A percentile compares a stretch with the other conserved stretches of the same genome.
These are phyloP conservation scores for Eremobia ochroleuca DNA, from an alignment of 2,888 invertebrate species.

Conservation along the genomic window DNA sequence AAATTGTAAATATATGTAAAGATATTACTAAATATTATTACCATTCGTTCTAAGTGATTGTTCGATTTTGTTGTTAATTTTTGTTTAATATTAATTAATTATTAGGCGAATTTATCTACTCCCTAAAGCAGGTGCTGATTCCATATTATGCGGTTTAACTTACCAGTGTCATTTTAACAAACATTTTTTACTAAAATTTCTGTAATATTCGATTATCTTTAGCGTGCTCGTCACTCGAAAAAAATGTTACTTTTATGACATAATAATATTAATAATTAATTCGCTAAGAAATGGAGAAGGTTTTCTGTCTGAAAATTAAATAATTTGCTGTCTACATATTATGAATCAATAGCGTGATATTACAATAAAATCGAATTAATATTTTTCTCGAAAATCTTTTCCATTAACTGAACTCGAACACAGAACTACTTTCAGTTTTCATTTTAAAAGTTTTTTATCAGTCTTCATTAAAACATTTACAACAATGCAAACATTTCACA, in stretches of 20 bases:
- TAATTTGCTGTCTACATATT: neutral
- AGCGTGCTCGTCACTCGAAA: conserved; percentile 21
- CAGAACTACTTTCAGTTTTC: conserved; percentile 15
- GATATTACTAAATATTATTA: conserved; percentile 91
- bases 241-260: neutral
- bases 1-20: conserved; percentile 90
- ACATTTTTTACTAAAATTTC: conserved; percentile 2
- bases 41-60: conserved; percentile 90
- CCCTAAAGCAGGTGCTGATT: conserved; percentile 66
- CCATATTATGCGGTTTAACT: conserved; percentile 52
- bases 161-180: conserved; percentile 63
- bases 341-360: neutral
- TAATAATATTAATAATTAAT: neutral
- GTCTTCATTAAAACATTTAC: neutral
- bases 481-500: conserved; percentile 22
- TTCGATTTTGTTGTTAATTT: conserved; percentile 90
- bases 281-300: neutral
- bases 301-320: neutral
- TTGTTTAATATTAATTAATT: conserved; percentile 86
- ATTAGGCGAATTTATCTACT: conserved; percentile 67
- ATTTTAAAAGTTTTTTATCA: neutral
- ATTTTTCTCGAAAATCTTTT: neutral
- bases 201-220: conserved; percentile 4
- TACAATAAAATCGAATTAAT: neutral
- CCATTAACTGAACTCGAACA: neutral